Evolutionary conservation across 23 tunicate species (phyloP).

Genomic region (Halocynthia roretzi): DNA sequence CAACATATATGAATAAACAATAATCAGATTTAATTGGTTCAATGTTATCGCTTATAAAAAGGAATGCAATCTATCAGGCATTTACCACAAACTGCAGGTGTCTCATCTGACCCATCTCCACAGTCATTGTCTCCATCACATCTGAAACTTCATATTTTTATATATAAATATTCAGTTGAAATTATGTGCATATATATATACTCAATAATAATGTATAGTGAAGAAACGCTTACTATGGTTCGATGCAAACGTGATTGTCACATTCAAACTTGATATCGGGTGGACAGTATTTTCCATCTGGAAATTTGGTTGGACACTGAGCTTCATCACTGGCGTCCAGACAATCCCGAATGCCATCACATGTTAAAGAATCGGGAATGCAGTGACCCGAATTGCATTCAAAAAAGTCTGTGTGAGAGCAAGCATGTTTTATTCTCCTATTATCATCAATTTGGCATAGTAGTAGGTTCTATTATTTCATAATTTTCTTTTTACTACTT

Average conservation of each 20-base stretch:
- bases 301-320: constrained; percentile 42
- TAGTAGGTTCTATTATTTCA: background rate
- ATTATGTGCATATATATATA: background rate
- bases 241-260: constrained; percentile 81
- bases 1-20: background rate
- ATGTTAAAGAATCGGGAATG: constrained; percentile 25
- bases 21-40: background rate
- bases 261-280: constrained; percentile 49
- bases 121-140: constrained; percentile 84
- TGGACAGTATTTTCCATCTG: constrained; percentile 61
- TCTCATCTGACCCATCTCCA: constrained; percentile 79
- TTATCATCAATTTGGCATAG: background rate
- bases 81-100: constrained; percentile 79
- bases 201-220: background rate
- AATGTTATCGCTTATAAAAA: background rate
- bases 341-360: constrained; percentile 78
- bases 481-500: background rate
- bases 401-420: constrained; percentile 29
- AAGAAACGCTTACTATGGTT: constrained; percentile 37
- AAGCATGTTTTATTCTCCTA: too few relatives aligned
- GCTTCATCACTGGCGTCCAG: constrained; percentile 76
- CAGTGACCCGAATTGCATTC: constrained; percentile 80
- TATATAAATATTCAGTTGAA: background rate
- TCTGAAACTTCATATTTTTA: constrained; percentile 31
- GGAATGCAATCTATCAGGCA: background rate